Evolutionary conservation across 2,888 invertebrate genomes (phyloP).

Genomic region (Slavum lentiscoides): DNA sequence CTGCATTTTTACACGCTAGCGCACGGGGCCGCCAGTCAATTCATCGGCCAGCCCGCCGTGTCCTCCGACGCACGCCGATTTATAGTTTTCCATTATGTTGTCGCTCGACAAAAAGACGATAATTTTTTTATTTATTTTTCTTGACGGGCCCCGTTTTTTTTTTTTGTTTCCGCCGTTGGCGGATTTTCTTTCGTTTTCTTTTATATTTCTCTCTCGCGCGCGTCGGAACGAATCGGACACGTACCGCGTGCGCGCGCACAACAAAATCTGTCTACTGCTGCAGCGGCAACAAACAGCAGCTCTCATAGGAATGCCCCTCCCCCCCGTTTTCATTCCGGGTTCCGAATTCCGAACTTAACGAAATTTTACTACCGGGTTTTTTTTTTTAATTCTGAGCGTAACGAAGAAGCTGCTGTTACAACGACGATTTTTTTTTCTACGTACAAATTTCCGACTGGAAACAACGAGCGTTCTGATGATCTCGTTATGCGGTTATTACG

Average conservation of each 20-base stretch:
- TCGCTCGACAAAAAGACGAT: slow-evolving; percentile 13
- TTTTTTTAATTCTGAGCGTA: no score
- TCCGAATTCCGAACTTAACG: no score
- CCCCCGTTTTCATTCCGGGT: no score
- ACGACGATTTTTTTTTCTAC: no score
- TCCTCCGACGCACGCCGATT: slow-evolving; percentile 24
- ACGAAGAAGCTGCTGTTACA: no score
- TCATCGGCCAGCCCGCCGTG: no score
- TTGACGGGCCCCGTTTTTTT: slow-evolving; percentile 15
- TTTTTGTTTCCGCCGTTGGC: slow-evolving; percentile 14
- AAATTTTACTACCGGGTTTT: no score
- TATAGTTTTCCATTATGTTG: slow-evolving; percentile 23
- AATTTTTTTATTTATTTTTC: slow-evolving; percentile 42
- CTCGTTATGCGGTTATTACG: no score
- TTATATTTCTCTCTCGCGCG: background rate
- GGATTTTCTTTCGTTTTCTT: background rate
- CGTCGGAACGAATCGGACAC: slow-evolving; percentile 48
- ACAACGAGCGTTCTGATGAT: no score
- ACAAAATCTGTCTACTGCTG: background rate
- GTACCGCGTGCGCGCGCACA: background rate
- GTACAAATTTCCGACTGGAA: no score
- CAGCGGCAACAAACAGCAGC: background rate
- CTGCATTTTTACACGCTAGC: background rate
- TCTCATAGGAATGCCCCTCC: background rate
- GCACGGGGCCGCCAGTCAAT: no score